Conservation (phyloP, 2,888 invertebrate species). For the Mellilla xanthometata region DNA sequence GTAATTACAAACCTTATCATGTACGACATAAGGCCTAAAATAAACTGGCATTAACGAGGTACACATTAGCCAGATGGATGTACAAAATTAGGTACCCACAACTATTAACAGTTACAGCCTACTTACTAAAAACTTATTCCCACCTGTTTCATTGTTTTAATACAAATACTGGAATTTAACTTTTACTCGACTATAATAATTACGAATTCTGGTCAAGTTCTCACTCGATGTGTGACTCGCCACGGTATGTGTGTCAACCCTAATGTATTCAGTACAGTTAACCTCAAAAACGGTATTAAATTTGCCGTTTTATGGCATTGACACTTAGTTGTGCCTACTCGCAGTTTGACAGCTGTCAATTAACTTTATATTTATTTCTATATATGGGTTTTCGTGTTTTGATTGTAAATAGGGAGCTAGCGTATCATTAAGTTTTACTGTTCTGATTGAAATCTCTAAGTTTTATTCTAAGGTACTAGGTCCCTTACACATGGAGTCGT, state of each 20-base stretch:
- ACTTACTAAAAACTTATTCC: background rate
- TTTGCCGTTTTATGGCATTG: conserved; percentile 13
- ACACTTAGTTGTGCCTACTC: background rate
- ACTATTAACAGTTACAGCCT: too few relatives aligned
- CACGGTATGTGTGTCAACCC: conserved; percentile 23
- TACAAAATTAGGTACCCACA: too few relatives aligned
- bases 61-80: too few relatives aligned
- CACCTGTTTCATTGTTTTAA: conserved; percentile 6
- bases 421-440: too few relatives aligned
- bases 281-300: conserved; percentile 16
- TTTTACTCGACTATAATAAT: conserved; percentile 7
- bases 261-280: conserved; percentile 25
- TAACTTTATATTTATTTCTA: background rate
- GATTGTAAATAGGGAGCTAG: too few relatives aligned
- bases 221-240: conserved; percentile 8
- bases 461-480: too few relatives aligned
- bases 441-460: too few relatives aligned
- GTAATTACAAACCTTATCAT: background rate
- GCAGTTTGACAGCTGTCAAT: conserved; percentile 5
- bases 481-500: background rate
- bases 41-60: too few relatives aligned
- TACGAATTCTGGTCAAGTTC: conserved; percentile 20
- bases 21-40: too few relatives aligned
- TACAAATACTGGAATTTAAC: background rate
- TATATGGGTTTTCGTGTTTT: too few relatives aligned